Percentiles rank a stretch among this genome's conserved stretches.
Conservation (phyloP, 2,113 vertebrate species). For the Nothobranchius furzeri region DNA sequence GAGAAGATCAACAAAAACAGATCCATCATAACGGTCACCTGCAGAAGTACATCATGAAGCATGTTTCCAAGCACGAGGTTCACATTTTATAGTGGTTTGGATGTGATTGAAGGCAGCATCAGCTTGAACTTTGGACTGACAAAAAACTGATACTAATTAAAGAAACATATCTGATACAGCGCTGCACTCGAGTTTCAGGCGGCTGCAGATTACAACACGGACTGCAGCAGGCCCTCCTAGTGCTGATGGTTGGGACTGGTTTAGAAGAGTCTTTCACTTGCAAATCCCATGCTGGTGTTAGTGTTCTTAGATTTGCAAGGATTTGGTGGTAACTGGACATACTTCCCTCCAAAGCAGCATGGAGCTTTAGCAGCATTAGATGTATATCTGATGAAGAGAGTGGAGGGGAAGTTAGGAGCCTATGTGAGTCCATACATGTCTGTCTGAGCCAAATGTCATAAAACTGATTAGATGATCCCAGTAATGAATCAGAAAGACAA, state of each 20-base stretch:
- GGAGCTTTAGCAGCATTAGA: too few relatives aligned
- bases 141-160: constrained; percentile 53
- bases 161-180: constrained; percentile 23
- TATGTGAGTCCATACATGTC: too few relatives aligned
- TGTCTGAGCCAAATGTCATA: too few relatives aligned
- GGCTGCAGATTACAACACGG: constrained; percentile 10
- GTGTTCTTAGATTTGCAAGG: background rate
- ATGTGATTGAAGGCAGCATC: constrained; percentile 48
- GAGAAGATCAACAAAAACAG: too few relatives aligned
- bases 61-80: constrained; percentile 34
- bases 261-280: too few relatives aligned
- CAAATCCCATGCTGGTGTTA: too few relatives aligned
- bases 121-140: constrained; percentile 24
- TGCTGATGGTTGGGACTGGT: background rate
- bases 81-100: constrained; percentile 49
- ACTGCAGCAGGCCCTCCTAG: background rate
- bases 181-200: constrained; percentile 29
- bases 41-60: constrained; percentile 14
- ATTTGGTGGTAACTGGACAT: background rate
- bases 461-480: too few relatives aligned
- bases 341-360: too few relatives aligned
- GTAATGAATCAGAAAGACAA: too few relatives aligned
- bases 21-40: too few relatives aligned
- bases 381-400: too few relatives aligned
- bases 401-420: too few relatives aligned